Conservation (phyloP, 2,113 vertebrate genomes). For the Mustela lutreola region DNA sequence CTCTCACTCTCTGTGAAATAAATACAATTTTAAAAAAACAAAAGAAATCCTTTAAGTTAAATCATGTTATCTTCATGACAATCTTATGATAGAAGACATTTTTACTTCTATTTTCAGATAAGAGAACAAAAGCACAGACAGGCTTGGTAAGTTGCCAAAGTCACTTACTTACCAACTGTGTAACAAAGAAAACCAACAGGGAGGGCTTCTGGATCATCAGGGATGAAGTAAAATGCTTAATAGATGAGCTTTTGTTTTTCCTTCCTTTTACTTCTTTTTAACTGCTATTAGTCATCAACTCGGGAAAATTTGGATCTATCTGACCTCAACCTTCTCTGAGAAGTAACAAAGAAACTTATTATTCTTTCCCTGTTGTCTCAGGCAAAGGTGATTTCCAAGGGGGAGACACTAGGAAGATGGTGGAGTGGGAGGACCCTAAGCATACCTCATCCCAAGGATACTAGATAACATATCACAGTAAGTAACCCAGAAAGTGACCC, state of each 20-base stretch:
- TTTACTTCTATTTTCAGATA: neutral
- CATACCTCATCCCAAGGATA: neutral
- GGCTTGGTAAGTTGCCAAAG: neutral
- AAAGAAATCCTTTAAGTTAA: neutral
- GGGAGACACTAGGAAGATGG: neutral
- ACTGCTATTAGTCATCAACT: neutral
- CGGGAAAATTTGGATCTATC: neutral
- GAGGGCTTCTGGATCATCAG: fast-evolving
- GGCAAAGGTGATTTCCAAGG: neutral
- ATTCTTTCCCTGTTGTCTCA: neutral
- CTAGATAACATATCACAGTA: neutral
- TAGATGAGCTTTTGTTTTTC: neutral
- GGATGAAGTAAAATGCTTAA: neutral
- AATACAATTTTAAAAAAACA: neutral
- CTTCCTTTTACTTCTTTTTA: neutral
- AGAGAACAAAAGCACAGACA: neutral
- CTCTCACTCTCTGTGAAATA: neutral
- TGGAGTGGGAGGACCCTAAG: neutral
- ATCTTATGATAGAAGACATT: neutral
- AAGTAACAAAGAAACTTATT: neutral
- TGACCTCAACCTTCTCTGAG: neutral
- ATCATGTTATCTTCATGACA: neutral
- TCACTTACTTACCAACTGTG: neutral
- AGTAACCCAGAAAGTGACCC: neutral
- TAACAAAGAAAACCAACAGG: neutral